Conservation (phyloP, 2,113 vertebrate species). For the Aspidoscelis tigris region DNA sequence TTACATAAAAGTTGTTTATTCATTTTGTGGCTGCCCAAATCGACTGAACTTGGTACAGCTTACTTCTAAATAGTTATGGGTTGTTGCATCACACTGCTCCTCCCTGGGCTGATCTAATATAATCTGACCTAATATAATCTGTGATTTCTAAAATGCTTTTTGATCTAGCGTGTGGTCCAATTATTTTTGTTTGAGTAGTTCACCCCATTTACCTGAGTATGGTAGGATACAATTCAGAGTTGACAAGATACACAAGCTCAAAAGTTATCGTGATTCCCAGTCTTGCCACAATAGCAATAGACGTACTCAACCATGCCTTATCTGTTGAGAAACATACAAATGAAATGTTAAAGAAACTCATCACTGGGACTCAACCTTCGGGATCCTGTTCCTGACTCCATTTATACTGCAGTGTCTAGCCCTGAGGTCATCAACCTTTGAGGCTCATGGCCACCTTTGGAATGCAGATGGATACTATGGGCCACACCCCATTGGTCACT, state of each 20-base stretch:
- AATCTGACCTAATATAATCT: background rate
- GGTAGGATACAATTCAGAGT: conserved; percentile 91
- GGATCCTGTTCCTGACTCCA: background rate
- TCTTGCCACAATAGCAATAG: conserved; percentile 85
- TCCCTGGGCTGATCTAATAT: background rate
- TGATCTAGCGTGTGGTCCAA: background rate
- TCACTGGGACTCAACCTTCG: background rate
- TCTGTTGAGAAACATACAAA: conserved; percentile 72
- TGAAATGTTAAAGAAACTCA: conserved; percentile 8
- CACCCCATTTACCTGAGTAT: conserved; percentile 81
- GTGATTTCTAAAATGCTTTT: background rate
- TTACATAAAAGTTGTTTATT: no score
- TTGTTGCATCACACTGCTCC: background rate
- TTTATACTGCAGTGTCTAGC: background rate
- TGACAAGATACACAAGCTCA: conserved; percentile 93
- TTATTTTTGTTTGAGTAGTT: background rate
- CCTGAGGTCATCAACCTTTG: no score
- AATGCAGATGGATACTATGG: no score
- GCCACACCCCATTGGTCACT: no score
- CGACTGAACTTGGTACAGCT: background rate
- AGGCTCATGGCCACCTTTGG: no score
- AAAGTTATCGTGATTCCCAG: conserved; percentile 92
- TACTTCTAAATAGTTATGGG: background rate
- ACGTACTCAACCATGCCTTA: conserved; percentile 85
- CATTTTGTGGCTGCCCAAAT: no score